phyloP scores from a whole-genome alignment of 1,140 invertebrate genomes.

The Scaptomyza montana region DNA sequence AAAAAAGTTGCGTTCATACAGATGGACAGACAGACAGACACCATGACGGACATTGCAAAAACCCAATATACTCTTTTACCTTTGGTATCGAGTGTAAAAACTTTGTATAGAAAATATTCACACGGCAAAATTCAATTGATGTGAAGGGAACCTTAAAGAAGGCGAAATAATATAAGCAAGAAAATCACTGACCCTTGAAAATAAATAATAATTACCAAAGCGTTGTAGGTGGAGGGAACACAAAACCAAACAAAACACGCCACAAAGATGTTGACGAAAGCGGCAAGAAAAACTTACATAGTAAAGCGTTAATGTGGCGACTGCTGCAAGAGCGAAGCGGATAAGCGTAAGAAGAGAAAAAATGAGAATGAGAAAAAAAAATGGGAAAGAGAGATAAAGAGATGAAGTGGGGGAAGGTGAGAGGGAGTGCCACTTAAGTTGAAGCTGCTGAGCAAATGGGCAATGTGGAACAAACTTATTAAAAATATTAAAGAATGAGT shows the following conservation, averaged over 20 bases:
- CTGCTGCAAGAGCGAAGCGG: conserved; percentile 1
- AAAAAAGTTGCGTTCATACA: too few species aligned
- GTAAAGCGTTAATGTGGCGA: conserved; percentile 47
- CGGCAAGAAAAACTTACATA: conserved; percentile 36
- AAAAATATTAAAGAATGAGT: conserved; percentile 51
- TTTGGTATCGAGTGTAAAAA: neutral
- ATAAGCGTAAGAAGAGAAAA: conserved; percentile 6
- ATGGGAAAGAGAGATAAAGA: neutral
- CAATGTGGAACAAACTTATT: conserved; percentile 58
- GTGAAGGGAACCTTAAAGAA: too few species aligned
- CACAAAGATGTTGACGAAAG: conserved; percentile 5
- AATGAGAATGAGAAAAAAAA: neutral
- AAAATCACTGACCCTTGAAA: conserved; percentile 59
- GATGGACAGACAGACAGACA: too few species aligned
- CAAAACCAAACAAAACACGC: conserved; percentile 6
- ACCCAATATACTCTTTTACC: too few species aligned
- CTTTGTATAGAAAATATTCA: conserved; percentile 36
- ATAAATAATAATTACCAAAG: conserved; percentile 54
- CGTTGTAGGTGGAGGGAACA: neutral
- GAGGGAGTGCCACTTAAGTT: conserved; percentile 6
- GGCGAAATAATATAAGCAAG: neutral
- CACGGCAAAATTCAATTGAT: conserved; percentile 49
- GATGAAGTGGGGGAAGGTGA: neutral
- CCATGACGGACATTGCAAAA: too few species aligned
- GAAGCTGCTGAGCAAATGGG: conserved; percentile 19